Percentiles rank a stretch among this genome's conserved stretches.
Evolutionary conservation across 2,797 vertebrate species (phyloP).

Genomic region (Enteromius afrohamiltoni): DNA sequence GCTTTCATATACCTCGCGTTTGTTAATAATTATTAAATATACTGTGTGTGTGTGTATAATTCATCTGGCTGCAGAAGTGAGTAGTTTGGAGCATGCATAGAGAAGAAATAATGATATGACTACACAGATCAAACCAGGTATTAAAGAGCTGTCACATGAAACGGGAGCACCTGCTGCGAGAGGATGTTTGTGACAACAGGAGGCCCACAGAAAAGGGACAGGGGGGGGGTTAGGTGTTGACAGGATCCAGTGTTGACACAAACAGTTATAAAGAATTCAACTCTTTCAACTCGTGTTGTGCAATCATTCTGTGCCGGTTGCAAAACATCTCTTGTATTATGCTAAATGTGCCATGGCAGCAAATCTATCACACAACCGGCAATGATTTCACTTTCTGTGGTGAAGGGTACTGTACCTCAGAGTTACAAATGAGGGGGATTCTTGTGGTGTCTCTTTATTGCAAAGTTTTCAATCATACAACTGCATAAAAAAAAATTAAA

Average conservation of each 20-base stretch:
- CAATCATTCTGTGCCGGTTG: conserved; percentile 25
- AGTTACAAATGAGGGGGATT: background rate
- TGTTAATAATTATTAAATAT: conserved; percentile 47
- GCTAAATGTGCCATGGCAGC: conserved; percentile 46
- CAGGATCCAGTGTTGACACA: conserved; percentile 55
- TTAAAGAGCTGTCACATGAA: conserved; percentile 65
- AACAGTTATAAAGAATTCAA: conserved; percentile 49
- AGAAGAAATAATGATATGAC: conserved; percentile 49
- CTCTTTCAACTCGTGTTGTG: conserved; percentile 43
- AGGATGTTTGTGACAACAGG: conserved; percentile 59
- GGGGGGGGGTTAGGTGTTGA: conserved; percentile 22
- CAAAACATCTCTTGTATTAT: conserved; percentile 23
- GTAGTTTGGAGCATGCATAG: conserved; percentile 40
- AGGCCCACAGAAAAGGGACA: conserved; percentile 46
- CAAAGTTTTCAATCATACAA: background rate
- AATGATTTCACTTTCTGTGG: conserved; percentile 5
- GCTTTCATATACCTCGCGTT: conserved; percentile 2
- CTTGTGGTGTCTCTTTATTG: background rate
- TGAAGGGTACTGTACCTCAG: background rate
- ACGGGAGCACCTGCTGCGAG: conserved; percentile 57
- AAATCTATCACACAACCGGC: conserved; percentile 46
- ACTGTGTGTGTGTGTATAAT: conserved; percentile 12
- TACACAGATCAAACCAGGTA: conserved; percentile 54
- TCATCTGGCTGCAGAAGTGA: conserved; percentile 51
- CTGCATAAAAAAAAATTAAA: background rate